phyloP scores from a whole-genome alignment of 1,140 invertebrate genomes.

The Drosophila suzukii region DNA sequence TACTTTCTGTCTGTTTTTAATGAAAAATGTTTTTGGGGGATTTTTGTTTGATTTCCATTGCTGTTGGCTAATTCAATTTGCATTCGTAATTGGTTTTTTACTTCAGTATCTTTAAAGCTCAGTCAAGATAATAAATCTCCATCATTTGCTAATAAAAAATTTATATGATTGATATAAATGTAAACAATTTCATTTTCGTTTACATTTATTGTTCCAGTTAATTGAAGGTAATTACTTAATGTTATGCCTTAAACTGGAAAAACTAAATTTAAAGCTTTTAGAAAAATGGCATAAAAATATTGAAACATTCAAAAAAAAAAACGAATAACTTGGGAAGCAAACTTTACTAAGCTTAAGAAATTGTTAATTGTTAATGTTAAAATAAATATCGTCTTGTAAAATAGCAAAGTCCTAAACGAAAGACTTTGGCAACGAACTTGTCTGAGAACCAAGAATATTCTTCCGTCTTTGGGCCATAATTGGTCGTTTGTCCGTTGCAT shows the following conservation, averaged over 20 bases:
- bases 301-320: not conserved
- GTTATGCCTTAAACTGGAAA: not conserved
- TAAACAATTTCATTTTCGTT: not conserved
- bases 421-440: conserved; percentile 65
- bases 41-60: conserved; percentile 42
- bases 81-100: conserved; percentile 51
- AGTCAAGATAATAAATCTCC: not conserved
- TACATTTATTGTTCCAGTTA: not conserved
- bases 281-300: not conserved
- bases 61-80: conserved; percentile 59
- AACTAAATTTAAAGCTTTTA: not conserved
- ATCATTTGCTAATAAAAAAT: not conserved
- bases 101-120: not conserved
- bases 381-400: not conserved
- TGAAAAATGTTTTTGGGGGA: conserved; percentile 50
- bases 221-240: not conserved
- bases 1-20: conserved; percentile 43
- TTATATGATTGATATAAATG: not conserved
- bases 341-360: not conserved
- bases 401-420: conserved; percentile 19
- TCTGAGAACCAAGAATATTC: conserved; percentile 15
- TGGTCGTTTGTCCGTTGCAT: conserved; percentile 46
- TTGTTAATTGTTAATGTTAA: not conserved
- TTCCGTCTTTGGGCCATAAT: conserved; percentile 46
- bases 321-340: not conserved